These are phyloP conservation scores for Drosophila kurseongensis DNA, from an alignment of 1,140 invertebrate species.

Conservation along the genomic window DNA sequence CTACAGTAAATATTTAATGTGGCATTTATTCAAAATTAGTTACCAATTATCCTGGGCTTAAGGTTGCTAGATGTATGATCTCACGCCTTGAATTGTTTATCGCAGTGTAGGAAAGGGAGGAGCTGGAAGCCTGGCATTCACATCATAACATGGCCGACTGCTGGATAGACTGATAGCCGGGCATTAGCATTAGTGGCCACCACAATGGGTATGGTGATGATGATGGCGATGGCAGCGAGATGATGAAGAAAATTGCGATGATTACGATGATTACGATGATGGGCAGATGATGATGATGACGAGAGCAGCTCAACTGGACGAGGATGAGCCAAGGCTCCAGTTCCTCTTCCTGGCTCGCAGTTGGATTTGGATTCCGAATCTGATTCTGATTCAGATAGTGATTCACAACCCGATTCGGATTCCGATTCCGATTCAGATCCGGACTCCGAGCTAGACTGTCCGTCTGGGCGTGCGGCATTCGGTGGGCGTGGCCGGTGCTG, in stretches of 20 bases:
- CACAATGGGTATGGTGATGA: slow-evolving; percentile 37
- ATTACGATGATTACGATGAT: slow-evolving; percentile 26
- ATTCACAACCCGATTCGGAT: neutral
- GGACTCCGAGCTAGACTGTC: slow-evolving; percentile 1
- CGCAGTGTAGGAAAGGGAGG: slow-evolving; percentile 7
- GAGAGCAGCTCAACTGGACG: slow-evolving; percentile 13
- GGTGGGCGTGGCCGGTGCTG: slow-evolving; percentile 45
- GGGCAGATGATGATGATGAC: slow-evolving; percentile 32
- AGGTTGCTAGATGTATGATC: too few relatives aligned
- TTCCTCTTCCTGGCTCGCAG: slow-evolving; percentile 1
- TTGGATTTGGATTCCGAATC: slow-evolving; percentile 3
- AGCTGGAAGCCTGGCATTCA: slow-evolving; percentile 53
- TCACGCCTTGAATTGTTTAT: too few relatives aligned
- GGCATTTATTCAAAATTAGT: too few relatives aligned
- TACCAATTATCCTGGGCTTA: too few relatives aligned
- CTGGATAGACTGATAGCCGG: slow-evolving; percentile 79
- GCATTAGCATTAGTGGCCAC: slow-evolving; percentile 73
- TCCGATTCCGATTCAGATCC: slow-evolving; percentile 3
- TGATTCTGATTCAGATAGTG: slow-evolving; percentile 11
- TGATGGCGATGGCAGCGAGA: slow-evolving; percentile 3
- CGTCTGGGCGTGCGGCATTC: slow-evolving; percentile 18
- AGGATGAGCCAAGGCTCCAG: slow-evolving; percentile 14
- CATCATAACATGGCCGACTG: slow-evolving; percentile 77
- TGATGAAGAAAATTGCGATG: neutral
- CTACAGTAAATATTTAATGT: too few relatives aligned